Evolutionary conservation across 2,797 vertebrate genomes (phyloP), one percentile per base, ranked within the genome.

Genomic region (Acanthurus leucopareius): DNA sequence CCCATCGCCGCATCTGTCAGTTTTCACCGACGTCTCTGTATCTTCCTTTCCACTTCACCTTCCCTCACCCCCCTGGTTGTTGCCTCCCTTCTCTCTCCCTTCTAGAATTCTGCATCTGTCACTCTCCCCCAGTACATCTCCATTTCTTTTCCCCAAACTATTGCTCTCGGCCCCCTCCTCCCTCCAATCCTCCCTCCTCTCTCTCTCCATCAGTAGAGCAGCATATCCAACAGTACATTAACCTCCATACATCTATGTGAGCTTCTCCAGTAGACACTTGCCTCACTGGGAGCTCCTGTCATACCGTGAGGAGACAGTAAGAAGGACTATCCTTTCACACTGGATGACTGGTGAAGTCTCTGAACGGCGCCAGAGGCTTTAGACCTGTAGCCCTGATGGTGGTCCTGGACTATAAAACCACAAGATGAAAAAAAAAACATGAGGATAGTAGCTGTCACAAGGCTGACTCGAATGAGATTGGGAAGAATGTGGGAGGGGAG

Each of bases 21-120:
- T 80, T 86, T 79, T 71, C 60, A 65, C 77, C 69, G 81, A 87
- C 82, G 83, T 91, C 81, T 89, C 85, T 82, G 87, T 89, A 87
- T 90, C 86, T 82, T 86, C 74, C 75, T 84, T 90, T 92, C 90
- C 89, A 83, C 87, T 88, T 89, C 91, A 91, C 82, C 85, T 90
- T 83, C 75, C 80, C 80, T 78, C 69, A 69, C 47, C 82, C 73
- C n/a, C 79, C 59, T 19, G 20, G 74, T 81, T 15, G 60, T 82
- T 88, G 67, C 71, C 77, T 77, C 79, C 52, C 78, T 69, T 78
- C 59, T 22, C 79, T 79, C 78, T 65, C 79, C 61, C 53, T 77
- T 57, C 60, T 67, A 8, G 28, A 71, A 77, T 83, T 84, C 76
- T 85, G 73, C 75, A 87, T 83, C 81, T 77, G 86, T 92, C 88